Percentiles rank a stretch among this genome's conserved stretches.
These are phyloP conservation scores for Synaphobranchus kaupii DNA, from an alignment of 2,797 vertebrate genomes.

Conservation along the genomic window DNA sequence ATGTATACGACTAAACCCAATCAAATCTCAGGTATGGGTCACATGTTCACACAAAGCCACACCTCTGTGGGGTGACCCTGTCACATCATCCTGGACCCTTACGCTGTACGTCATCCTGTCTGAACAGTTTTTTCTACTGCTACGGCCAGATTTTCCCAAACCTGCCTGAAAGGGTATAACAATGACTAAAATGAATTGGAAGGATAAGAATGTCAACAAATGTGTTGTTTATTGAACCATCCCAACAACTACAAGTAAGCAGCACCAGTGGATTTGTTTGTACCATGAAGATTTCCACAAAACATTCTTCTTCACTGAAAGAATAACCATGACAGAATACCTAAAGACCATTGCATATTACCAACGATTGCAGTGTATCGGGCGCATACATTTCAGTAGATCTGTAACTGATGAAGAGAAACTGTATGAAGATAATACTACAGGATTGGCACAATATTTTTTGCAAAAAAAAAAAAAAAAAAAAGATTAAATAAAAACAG, in stretches of 20 bases:
- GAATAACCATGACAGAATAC: neutral
- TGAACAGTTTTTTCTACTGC: neutral
- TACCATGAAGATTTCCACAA: constrained; percentile 56
- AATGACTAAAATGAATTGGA: neutral
- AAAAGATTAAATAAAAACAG: constrained; percentile 57
- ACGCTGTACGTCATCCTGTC: neutral
- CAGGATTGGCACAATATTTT: constrained; percentile 60
- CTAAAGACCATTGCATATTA: neutral
- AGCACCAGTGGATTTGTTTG: constrained; percentile 58
- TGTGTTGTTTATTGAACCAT: constrained; percentile 75
- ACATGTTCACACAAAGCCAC: neutral
- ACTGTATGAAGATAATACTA: constrained; percentile 57
- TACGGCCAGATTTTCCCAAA: neutral
- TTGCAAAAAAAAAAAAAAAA: constrained; percentile 60
- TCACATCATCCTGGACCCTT: neutral
- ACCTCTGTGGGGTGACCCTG: neutral
- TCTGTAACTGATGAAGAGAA: constrained; percentile 48
- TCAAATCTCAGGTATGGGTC: neutral
- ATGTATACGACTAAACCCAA: neutral
- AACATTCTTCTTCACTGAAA: constrained; percentile 25
- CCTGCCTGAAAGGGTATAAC: neutral
- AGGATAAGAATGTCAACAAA: constrained; percentile 57
- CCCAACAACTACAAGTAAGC: constrained; percentile 68
- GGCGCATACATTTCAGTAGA: constrained; percentile 53
- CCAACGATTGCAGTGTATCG: constrained; percentile 41